Percentiles rank a stretch among this genome's conserved stretches.
These are phyloP conservation scores for Scolopax bukidnonensis DNA, from an alignment of 2,797 vertebrate species.

Conservation along the genomic window DNA sequence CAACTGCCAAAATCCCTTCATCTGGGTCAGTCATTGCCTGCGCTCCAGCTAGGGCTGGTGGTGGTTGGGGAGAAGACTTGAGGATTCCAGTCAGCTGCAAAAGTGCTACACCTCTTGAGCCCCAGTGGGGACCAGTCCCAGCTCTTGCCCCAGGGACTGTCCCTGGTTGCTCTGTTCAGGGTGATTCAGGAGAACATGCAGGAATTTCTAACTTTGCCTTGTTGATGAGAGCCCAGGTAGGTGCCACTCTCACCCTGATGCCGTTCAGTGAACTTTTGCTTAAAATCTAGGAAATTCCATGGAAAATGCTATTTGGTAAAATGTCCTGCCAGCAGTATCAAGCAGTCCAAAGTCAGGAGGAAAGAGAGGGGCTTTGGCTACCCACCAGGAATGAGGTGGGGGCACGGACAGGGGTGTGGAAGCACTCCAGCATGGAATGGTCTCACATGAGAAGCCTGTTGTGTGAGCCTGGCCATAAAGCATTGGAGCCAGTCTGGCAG, in stretches of 20 bases:
- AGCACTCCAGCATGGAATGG: neutral
- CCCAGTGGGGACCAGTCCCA: fast-evolving
- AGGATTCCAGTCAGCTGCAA: neutral
- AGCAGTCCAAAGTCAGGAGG: neutral
- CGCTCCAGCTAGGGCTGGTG: neutral
- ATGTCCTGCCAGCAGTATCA: neutral
- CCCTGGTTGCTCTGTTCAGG: neutral
- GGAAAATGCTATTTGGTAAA: neutral
- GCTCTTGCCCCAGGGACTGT: neutral
- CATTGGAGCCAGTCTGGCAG: neutral
- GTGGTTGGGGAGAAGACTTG: neutral
- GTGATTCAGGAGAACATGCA: fast-evolving
- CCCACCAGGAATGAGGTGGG: neutral
- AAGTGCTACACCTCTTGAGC: neutral
- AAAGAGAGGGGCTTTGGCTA: neutral
- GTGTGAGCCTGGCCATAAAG: neutral
- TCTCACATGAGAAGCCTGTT: neutral
- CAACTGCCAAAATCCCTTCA: neutral
- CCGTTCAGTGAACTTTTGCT: neutral
- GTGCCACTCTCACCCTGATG: neutral
- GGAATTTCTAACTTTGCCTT: neutral
- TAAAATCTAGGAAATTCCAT: neutral
- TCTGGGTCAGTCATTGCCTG: neutral
- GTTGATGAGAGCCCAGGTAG: neutral
- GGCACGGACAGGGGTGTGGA: fast-evolving